Evolutionary conservation across 2,797 vertebrate genomes (phyloP), one percentile per base, ranked within the genome.

Genomic region (Cirrhinus molitorella): DNA sequence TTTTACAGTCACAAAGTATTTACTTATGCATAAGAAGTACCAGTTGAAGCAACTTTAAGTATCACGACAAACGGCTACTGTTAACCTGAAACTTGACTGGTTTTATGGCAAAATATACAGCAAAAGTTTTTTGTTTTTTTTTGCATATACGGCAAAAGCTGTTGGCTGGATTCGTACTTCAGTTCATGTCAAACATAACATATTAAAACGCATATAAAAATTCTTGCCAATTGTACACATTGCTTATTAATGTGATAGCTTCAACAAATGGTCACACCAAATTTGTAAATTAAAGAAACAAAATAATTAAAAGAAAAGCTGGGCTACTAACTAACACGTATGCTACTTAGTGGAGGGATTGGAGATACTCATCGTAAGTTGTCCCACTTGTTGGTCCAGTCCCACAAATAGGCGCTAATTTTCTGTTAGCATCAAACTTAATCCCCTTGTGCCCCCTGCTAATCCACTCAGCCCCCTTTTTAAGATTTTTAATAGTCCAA

Each of bases 391-490:
- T 88, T 80, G 28, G 47, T 65, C 51, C 61, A 51, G 43, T 81
- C 65, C 40, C 49, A 70, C 73, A 31, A 81, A 77, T 45, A 65
- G 70, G 59, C 43, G 31, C 61, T 80, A 63, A 81, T 83, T 85
- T 82, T 79, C n/a, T 63, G 67, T 28, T 37, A 23, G 71, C 55
- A 40, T 85, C 72, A 85, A 47, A 73, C 70, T 8, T 87, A 89
- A 89, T 85, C 85, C 81, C 79, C 76, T n/a, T 12, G 51, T 80
- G 83, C 83, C 78, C 79, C 76, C 81, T 45, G 25, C 47, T 88
- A 89, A 87, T 90, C 85, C 77, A 71, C 61, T 23, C 51, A 31
- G 57, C 55, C 63, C 82, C 37, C 78, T 80, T 86, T 55, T 80
- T 7, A 79, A 13, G 34, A 87, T 86, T 85, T 51, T 80, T 9